phyloP scores from a whole-genome alignment of 2,888 invertebrate genomes.

The Yponomeuta plumbellus region DNA sequence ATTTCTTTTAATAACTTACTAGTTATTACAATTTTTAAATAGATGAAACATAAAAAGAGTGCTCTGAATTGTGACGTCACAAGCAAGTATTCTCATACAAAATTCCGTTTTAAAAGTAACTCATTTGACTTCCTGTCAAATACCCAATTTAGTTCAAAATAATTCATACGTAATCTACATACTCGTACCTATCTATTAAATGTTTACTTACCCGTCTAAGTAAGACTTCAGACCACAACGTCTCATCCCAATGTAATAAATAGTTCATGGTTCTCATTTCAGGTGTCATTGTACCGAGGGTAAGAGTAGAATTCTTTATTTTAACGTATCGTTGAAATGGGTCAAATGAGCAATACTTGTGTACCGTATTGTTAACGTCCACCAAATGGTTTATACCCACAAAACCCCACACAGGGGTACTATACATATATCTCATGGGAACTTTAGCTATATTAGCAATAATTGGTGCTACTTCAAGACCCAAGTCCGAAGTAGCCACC shows the following conservation, averaged over 20 bases:
- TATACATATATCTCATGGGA: constrained; percentile 66
- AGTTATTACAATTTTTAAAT: no score
- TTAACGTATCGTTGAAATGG: constrained; percentile 69
- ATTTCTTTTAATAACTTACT: no score
- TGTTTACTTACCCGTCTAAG: background rate
- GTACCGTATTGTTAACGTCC: constrained; percentile 71
- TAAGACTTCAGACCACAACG: constrained; percentile 47
- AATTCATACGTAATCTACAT: background rate
- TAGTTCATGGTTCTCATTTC: constrained; percentile 75
- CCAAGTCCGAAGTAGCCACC: constrained; percentile 75
- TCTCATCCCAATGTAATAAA: constrained; percentile 56
- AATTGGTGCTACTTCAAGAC: constrained; percentile 57
- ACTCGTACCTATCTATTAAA: background rate
- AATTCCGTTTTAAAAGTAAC: no score
- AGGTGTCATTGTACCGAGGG: constrained; percentile 63
- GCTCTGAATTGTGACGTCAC: no score
- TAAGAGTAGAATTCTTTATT: constrained; percentile 66
- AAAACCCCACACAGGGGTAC: constrained; percentile 81
- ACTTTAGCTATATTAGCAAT: constrained; percentile 63
- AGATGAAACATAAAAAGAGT: no score
- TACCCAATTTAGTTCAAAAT: background rate
- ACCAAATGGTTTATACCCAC: constrained; percentile 74
- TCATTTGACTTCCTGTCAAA: no score
- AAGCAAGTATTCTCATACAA: no score
- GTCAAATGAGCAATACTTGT: constrained; percentile 66